A percentile compares a stretch with the other conserved stretches of the same genome.
These are phyloP conservation scores for Isurus oxyrinchus DNA, from an alignment of 2,113 vertebrate genomes.

Conservation along the genomic window DNA sequence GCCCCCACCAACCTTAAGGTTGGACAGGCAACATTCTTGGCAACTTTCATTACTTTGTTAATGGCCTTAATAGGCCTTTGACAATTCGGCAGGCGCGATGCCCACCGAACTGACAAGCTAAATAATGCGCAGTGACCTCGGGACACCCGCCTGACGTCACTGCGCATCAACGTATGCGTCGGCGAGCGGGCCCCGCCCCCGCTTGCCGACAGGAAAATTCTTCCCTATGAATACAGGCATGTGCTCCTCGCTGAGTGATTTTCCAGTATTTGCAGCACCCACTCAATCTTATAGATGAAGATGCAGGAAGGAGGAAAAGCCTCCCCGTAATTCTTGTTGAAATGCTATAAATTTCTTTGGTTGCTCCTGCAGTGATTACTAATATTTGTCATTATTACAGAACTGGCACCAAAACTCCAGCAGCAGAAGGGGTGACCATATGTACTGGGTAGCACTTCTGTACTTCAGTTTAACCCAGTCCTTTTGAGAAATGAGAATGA, in stretches of 20 bases:
- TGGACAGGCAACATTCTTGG: too few species aligned
- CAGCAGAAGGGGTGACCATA: background rate
- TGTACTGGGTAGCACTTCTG: background rate
- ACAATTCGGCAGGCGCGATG: too few species aligned
- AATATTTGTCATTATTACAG: background rate
- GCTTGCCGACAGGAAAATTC: too few species aligned
- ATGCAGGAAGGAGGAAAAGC: background rate
- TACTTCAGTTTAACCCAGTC: background rate
- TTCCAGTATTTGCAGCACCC: background rate
- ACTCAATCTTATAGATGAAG: background rate
- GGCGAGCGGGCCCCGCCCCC: too few species aligned
- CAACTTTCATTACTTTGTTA: background rate
- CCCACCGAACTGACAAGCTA: too few species aligned
- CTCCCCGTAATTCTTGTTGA: background rate
- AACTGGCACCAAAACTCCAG: background rate
- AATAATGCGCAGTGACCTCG: too few species aligned
- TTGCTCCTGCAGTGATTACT: background rate
- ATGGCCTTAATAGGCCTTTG: too few species aligned
- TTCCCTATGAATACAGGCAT: background rate
- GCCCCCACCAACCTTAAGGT: too few species aligned
- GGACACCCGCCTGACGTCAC: too few species aligned
- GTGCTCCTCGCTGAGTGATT: background rate
- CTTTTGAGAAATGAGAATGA: background rate
- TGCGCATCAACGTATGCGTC: too few species aligned
- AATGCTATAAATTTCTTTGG: background rate